Conservation (phyloP, 2,797 vertebrate species). For the Mus spretus region DNA sequence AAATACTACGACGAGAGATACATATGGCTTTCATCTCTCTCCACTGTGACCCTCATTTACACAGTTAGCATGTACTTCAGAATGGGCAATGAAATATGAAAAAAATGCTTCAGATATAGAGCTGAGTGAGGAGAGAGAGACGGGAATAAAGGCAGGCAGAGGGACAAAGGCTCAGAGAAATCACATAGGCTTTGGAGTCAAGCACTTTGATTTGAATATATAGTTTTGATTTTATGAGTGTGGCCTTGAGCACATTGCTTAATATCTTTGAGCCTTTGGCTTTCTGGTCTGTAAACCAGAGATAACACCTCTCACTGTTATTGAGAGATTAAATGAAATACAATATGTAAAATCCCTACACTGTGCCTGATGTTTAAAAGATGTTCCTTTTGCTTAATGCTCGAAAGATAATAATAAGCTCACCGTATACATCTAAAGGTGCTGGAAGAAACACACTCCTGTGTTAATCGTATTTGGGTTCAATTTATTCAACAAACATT, state of each 20-base stretch:
- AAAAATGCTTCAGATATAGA: slow-evolving; percentile 3
- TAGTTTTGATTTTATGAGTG: background rate
- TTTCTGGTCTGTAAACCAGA: slow-evolving; percentile 49
- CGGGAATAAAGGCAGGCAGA: background rate
- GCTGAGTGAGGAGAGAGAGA: background rate
- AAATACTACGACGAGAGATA: background rate
- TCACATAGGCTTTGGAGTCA: background rate
- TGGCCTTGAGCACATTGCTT: background rate
- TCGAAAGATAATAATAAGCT: slow-evolving; percentile 29
- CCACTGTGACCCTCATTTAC: background rate
- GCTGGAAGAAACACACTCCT: background rate
- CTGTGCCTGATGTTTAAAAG: slow-evolving; percentile 3
- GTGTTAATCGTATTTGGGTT: slow-evolving; percentile 13
- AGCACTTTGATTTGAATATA: background rate
- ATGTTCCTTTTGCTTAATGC: background rate
- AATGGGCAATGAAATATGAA: slow-evolving; percentile 25
- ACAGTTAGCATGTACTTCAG: background rate
- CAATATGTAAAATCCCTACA: slow-evolving; percentile 6
- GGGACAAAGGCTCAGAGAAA: background rate
- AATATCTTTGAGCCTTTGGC: background rate
- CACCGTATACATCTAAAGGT: slow-evolving; percentile 15
- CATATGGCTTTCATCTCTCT: background rate
- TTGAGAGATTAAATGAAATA: slow-evolving; percentile 35
- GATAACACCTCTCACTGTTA: background rate
- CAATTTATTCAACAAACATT: slow-evolving; percentile 3